Conservation (phyloP, 2,113 vertebrate species). For the Phyllostomus discolor region DNA sequence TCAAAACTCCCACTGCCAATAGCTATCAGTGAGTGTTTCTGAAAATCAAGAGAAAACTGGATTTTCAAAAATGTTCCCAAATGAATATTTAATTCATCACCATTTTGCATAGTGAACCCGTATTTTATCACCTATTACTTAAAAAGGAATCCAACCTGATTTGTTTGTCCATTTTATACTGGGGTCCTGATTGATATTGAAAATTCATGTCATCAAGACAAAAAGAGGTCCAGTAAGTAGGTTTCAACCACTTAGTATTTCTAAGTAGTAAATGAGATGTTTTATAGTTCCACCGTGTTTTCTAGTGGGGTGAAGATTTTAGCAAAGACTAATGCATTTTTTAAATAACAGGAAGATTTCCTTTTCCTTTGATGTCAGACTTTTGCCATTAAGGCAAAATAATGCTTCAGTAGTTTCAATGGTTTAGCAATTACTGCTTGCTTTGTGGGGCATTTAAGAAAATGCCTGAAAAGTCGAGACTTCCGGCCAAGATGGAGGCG, state of each 20-base stretch:
- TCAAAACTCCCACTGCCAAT: not conserved
- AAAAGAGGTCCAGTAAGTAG: not conserved
- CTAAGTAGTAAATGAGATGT: not conserved
- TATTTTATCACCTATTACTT: not conserved
- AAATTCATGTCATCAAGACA: not conserved
- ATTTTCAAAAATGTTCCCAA: not conserved
- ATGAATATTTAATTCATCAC: not conserved
- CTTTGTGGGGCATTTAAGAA: constrained; percentile 45
- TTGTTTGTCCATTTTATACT: not conserved
- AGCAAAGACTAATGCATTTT: not conserved
- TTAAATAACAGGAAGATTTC: not conserved
- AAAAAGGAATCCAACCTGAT: not conserved
- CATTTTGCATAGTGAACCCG: not conserved
- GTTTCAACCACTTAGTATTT: not conserved
- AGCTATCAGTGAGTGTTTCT: not conserved
- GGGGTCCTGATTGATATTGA: not conserved
- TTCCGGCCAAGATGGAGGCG: no score
- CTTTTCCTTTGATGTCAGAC: not conserved
- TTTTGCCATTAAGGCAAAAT: not conserved
- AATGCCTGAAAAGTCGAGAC: constrained; percentile 59
- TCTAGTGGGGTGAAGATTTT: not conserved
- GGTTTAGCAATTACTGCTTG: not conserved
- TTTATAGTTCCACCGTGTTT: not conserved
- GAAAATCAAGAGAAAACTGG: not conserved
- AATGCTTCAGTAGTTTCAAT: not conserved